phyloP scores from a whole-genome alignment of 2,888 invertebrate species.

The Serripes groenlandicus region DNA sequence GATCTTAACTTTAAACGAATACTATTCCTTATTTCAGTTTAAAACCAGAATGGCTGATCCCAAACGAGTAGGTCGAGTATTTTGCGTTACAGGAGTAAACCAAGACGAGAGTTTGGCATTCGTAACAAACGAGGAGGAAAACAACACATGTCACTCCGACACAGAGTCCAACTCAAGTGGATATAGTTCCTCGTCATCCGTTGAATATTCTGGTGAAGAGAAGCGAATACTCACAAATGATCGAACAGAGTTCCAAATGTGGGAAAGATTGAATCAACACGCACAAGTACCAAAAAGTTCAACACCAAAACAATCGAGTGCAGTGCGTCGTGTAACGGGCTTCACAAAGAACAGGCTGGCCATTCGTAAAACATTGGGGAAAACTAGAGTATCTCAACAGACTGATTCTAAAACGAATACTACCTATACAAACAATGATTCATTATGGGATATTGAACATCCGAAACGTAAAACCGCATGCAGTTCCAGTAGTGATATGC shows the following conservation, averaged over 20 bases:
- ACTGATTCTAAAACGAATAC: not conserved
- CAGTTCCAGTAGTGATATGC: too few species aligned
- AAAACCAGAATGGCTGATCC: conserved; percentile 10
- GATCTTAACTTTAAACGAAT: not conserved
- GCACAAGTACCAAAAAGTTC: conserved; percentile 50
- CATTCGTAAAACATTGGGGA: conserved; percentile 11
- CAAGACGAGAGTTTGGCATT: not conserved
- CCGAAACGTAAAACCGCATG: too few species aligned
- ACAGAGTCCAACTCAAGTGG: conserved; percentile 60
- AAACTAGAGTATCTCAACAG: not conserved
- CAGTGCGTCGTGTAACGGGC: not conserved
- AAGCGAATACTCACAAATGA: conserved; percentile 56
- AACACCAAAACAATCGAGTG: conserved; percentile 44
- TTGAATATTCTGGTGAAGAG: conserved; percentile 62
- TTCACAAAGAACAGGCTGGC: not conserved
- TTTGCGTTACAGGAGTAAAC: conserved; percentile 53
- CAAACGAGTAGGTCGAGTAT: conserved; percentile 43
- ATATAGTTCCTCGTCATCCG: conserved; percentile 65
- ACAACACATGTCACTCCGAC: conserved; percentile 35
- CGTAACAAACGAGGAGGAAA: not conserved
- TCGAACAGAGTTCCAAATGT: conserved; percentile 58
- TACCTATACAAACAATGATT: conserved; percentile 32
- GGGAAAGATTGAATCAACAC: conserved; percentile 45
- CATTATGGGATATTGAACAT: too few species aligned
- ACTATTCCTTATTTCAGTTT: conserved; percentile 23